These are phyloP conservation scores for Caenorhabditis sp. DNA, from an alignment of 2,888 invertebrate genomes.

Conservation along the genomic window DNA sequence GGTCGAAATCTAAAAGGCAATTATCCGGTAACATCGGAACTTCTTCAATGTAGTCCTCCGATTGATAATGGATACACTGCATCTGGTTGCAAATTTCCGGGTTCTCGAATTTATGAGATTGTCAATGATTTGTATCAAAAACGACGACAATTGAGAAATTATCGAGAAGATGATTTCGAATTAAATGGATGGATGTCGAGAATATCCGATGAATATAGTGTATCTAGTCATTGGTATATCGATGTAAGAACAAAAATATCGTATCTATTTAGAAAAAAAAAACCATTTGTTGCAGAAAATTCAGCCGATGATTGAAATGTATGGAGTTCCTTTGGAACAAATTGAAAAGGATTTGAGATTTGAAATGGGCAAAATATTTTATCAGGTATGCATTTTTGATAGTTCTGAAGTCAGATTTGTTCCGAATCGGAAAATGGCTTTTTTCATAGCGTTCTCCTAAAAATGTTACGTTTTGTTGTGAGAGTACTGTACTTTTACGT, in stretches of 20 bases:
- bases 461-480: no score
- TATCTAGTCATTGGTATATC: slow-evolving; percentile 63
- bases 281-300: slow-evolving; percentile 53
- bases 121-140: slow-evolving; percentile 59
- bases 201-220: slow-evolving; percentile 56
- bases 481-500: no score
- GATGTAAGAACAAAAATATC: slow-evolving; percentile 48
- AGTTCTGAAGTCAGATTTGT: background rate
- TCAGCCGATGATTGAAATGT: slow-evolving; percentile 53
- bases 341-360: slow-evolving; percentile 50
- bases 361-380: slow-evolving; percentile 62
- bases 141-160: slow-evolving; percentile 46
- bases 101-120: slow-evolving; percentile 62
- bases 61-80: slow-evolving; percentile 45
- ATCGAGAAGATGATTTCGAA: slow-evolving; percentile 60
- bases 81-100: slow-evolving; percentile 64
- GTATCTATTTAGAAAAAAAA: no score
- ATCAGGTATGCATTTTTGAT: slow-evolving; percentile 26
- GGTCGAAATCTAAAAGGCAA: slow-evolving; percentile 22
- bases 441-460: no score
- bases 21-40: slow-evolving; percentile 52
- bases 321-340: slow-evolving; percentile 44
- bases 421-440: background rate
- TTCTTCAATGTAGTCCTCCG: slow-evolving; percentile 58
- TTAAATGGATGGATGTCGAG: slow-evolving; percentile 64